A percentile compares a stretch with the other conserved stretches of the same genome.
Evolutionary conservation across 2,888 invertebrate species (phyloP).

Genomic region (Drosophila mimetica): DNA sequence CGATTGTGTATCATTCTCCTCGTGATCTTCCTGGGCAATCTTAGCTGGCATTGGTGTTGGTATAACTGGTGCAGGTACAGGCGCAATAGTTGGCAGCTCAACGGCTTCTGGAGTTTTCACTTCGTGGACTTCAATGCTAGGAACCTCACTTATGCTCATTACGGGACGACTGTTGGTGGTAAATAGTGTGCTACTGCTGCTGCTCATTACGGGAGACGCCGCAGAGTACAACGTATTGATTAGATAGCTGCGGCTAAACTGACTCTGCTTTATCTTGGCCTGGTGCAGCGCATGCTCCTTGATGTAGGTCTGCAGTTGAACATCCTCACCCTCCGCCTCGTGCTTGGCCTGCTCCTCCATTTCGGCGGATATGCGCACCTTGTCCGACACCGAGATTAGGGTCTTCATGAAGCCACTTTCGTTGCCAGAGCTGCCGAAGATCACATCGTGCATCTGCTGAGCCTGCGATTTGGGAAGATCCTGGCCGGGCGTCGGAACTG

Average conservation of each 20-base stretch:
- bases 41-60: not conserved
- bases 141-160: slow-evolving; percentile 53
- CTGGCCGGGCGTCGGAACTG: not conserved
- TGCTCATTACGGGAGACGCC: slow-evolving; percentile 25
- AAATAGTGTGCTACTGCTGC: slow-evolving; percentile 30
- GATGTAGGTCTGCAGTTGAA: slow-evolving; percentile 89
- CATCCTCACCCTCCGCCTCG: slow-evolving; percentile 85
- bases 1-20: slow-evolving; percentile 46
- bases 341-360: slow-evolving; percentile 66
- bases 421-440: slow-evolving; percentile 79
- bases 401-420: slow-evolving; percentile 83
- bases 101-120: slow-evolving; percentile 55
- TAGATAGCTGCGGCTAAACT: slow-evolving; percentile 80
- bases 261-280: slow-evolving; percentile 89
- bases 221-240: slow-evolving; percentile 19
- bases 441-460: slow-evolving; percentile 82
- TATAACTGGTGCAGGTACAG: not conserved
- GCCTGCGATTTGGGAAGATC: slow-evolving; percentile 76
- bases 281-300: slow-evolving; percentile 90
- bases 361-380: slow-evolving; percentile 79
- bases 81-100: slow-evolving; percentile 13
- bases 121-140: slow-evolving; percentile 70
- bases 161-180: slow-evolving; percentile 39
- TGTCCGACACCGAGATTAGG: slow-evolving; percentile 83
- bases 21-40: slow-evolving; percentile 52